Conservation (phyloP, 2,113 vertebrate genomes). For the Cebus imitator region DNA sequence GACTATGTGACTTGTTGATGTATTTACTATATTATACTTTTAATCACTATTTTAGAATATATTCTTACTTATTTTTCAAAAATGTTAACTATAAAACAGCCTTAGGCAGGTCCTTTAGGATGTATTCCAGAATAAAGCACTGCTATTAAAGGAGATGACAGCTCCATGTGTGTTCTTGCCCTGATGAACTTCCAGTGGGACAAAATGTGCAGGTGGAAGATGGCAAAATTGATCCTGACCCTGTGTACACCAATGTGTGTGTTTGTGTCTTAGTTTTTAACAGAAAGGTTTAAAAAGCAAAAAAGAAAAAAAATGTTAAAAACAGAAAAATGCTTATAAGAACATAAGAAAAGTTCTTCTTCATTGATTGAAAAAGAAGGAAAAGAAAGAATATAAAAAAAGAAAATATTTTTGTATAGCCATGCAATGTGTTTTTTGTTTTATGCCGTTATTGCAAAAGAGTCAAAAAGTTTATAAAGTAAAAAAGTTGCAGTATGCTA, state of each 20-base stretch:
- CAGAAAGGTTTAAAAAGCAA: background rate
- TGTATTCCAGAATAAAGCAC: background rate
- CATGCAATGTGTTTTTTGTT: background rate
- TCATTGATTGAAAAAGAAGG: too few relatives aligned
- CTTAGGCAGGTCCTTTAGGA: background rate
- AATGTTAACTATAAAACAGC: background rate
- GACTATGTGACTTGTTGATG: background rate
- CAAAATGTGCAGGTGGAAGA: background rate
- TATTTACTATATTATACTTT: background rate
- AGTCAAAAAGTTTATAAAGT: background rate
- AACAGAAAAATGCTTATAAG: background rate
- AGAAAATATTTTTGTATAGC: background rate
- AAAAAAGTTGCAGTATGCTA: background rate
- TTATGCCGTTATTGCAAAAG: background rate
- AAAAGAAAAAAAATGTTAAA: background rate
- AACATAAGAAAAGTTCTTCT: background rate
- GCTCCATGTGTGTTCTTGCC: background rate
- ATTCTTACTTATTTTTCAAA: background rate
- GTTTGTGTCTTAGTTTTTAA: background rate
- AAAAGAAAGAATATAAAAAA: background rate
- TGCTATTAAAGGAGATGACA: background rate
- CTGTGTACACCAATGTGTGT: background rate
- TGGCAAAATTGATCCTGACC: background rate
- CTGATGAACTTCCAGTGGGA: background rate
- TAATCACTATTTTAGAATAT: background rate